Conservation (phyloP, 2,797 vertebrate genomes). For the Sparus aurata region DNA sequence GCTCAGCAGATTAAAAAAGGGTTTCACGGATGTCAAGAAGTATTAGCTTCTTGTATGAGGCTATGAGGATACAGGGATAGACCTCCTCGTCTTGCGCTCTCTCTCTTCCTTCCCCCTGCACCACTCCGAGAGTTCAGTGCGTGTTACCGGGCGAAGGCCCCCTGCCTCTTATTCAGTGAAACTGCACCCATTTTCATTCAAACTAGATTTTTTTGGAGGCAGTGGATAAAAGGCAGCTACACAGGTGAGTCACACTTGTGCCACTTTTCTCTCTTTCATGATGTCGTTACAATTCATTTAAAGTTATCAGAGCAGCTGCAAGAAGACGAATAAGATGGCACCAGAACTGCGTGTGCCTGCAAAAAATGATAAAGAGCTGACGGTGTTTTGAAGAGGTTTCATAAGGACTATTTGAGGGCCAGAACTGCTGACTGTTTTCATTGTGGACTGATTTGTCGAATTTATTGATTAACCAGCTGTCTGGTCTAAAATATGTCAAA, state of each 20-base stretch:
- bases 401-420: neutral
- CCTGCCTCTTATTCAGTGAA: slow-evolving; percentile 7
- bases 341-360: neutral
- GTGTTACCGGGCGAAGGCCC: neutral
- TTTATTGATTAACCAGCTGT: too few species aligned
- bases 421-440: too few species aligned
- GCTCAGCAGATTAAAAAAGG: slow-evolving; percentile 74
- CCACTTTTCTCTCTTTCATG: slow-evolving; percentile 6
- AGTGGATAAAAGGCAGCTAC: neutral
- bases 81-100: slow-evolving; percentile 40
- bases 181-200: slow-evolving; percentile 28
- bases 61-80: slow-evolving; percentile 52
- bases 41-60: slow-evolving; percentile 69
- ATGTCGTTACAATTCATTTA: slow-evolving; percentile 13
- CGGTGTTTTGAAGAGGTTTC: neutral
- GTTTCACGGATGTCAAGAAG: slow-evolving; percentile 80
- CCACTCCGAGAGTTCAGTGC: slow-evolving; percentile 3
- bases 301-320: neutral
- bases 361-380: neutral
- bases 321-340: neutral
- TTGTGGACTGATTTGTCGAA: too few species aligned
- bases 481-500: too few species aligned
- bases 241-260: neutral
- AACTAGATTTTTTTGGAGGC: neutral
- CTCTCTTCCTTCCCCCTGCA: neutral